A percentile compares a stretch with the other conserved stretches of the same genome.
These are phyloP conservation scores for Cephus spinipes DNA, from an alignment of 2,888 invertebrate genomes.

Conservation along the genomic window DNA sequence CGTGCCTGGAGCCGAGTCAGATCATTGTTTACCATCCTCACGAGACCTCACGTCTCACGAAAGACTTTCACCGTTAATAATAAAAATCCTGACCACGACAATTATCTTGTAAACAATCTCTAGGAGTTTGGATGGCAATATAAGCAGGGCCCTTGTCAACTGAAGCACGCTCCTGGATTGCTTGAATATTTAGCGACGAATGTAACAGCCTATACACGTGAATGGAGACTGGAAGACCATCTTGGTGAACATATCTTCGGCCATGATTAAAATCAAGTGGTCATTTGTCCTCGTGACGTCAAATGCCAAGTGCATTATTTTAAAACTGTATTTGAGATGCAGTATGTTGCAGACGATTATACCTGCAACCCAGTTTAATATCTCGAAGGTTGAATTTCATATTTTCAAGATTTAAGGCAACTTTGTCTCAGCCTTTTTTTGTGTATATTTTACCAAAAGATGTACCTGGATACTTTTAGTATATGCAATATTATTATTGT, in stretches of 20 bases:
- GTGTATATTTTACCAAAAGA: background rate
- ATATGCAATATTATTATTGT: background rate
- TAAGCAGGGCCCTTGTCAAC: background rate
- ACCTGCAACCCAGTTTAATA: background rate
- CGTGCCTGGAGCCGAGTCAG: background rate
- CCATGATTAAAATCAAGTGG: background rate
- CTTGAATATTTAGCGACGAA: background rate
- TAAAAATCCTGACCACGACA: background rate
- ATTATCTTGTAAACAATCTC: background rate
- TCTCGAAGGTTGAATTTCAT: background rate
- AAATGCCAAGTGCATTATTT: background rate
- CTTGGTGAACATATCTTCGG: background rate
- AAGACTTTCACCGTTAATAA: background rate
- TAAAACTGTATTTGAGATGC: background rate
- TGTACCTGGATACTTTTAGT: background rate
- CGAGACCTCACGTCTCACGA: background rate
- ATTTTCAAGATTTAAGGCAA: background rate
- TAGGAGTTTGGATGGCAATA: background rate
- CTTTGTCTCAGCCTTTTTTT: background rate
- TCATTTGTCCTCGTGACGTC: constrained; percentile 2
- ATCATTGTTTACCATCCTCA: background rate
- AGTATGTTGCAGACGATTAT: background rate
- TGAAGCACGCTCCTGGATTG: background rate
- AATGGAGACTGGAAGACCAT: background rate
- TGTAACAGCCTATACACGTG: background rate